Conservation (phyloP, 2,888 invertebrate species). For the Orthosia gothica region DNA sequence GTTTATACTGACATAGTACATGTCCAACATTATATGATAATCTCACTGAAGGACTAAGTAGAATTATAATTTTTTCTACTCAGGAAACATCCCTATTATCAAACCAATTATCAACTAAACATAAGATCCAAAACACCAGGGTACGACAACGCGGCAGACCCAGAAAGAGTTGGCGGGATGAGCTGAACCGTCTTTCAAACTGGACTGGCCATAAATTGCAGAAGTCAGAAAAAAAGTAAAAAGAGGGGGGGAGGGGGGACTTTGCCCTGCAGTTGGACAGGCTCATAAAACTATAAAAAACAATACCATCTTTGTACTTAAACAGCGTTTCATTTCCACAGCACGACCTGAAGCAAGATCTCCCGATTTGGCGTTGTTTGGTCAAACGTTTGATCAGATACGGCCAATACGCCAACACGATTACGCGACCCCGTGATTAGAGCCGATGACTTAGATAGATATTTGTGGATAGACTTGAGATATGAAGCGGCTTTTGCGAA, state of each 20-base stretch:
- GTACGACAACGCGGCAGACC: neutral
- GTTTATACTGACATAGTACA: too few species aligned
- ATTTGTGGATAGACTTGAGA: constrained; percentile 18
- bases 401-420: constrained; percentile 46
- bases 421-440: constrained; percentile 30
- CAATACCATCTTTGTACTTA: constrained; percentile 3
- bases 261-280: neutral
- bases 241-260: too few species aligned
- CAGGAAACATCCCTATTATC: too few species aligned
- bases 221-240: neutral
- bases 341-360: constrained; percentile 41
- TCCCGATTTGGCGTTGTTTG: constrained; percentile 45
- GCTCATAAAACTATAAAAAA: neutral
- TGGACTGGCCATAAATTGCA: neutral
- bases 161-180: neutral
- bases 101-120: neutral
- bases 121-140: neutral
- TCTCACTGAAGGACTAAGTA: too few species aligned
- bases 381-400: constrained; percentile 59
- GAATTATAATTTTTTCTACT: too few species aligned
- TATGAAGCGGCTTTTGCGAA: constrained; percentile 13
- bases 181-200: neutral
- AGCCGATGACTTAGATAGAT: constrained; percentile 60
- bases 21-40: too few species aligned
- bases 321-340: constrained; percentile 12